These are phyloP conservation scores for Arctia plantaginis DNA, from an alignment of 2,888 invertebrate species.

Conservation along the genomic window DNA sequence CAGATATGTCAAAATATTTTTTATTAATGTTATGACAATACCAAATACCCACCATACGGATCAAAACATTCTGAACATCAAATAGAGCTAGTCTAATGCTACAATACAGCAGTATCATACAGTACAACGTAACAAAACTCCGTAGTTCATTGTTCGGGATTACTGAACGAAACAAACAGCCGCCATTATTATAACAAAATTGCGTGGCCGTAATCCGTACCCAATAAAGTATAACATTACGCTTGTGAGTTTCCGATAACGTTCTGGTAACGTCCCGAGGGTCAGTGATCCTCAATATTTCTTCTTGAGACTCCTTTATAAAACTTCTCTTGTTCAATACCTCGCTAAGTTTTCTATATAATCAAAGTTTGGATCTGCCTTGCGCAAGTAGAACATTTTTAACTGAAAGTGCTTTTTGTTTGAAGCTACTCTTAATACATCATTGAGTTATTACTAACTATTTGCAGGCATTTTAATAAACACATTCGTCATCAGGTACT, in stretches of 20 bases:
- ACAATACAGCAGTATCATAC: background rate
- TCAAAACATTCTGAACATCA: background rate
- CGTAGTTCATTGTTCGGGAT: conserved; percentile 26
- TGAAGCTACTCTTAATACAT: background rate
- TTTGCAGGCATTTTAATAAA: background rate
- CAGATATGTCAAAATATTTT: no score
- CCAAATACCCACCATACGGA: background rate
- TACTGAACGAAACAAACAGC: conserved; percentile 46
- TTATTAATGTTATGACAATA: no score
- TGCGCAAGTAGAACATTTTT: background rate
- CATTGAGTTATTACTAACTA: background rate
- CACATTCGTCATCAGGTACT: background rate
- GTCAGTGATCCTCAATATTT: conserved; percentile 39
- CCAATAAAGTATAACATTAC: conserved; percentile 52
- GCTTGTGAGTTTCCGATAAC: conserved; percentile 38
- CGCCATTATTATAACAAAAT: conserved; percentile 49
- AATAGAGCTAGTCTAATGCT: conserved; percentile 3
- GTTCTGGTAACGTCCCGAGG: conserved; percentile 24
- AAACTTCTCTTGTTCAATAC: conserved; percentile 1
- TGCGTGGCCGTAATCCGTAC: conserved; percentile 39
- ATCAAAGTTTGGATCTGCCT: background rate
- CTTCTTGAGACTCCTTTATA: background rate
- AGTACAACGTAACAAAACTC: conserved; percentile 3
- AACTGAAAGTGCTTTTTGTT: background rate
- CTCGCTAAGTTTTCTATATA: background rate